Evolutionary conservation across 1,140 invertebrate genomes (phyloP), one percentile per base, ranked within the genome.

Genomic region (Homarus americanus): DNA sequence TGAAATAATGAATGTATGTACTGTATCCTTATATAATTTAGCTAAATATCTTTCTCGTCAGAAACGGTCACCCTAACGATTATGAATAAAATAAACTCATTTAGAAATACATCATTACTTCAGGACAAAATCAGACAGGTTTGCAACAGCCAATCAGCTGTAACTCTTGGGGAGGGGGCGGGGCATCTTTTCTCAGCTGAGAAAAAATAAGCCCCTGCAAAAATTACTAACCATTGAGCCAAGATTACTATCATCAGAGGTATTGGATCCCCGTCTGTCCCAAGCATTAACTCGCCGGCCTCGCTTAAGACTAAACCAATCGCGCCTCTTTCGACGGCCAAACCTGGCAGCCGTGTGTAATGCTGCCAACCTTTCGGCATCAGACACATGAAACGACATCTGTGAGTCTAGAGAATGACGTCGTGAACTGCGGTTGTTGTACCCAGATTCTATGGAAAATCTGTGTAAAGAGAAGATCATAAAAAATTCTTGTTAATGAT

Each of bases 321-420:
- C 91, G 15, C 87, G 82, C 40, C 90, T 91, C 58, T 87, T 91
- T 28, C 83, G 83, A 0, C 85, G 83, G 41, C 83, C 91, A 75
- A 89, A 92, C 75, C 90, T 75, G 20, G 87, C 92, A 38, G 83
- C 87, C 36, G 90, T 91, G 40, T 92, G 87, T 20, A 91, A 78
- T 12, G 92, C 86, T 53, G 92, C 85, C 28, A 87, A 58, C 20
- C 92, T 75, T 78, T 91, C 88, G 4, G 91, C 84, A 87, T 92
- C 90, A 28, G 92, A 92, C 53, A 92, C 92, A 38, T 93, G 93
- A 44, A 98, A 96, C 0, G 97, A 97, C 40, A 97, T 95, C 93
- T 97, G 97, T 69, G 97, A 98, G 93, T 98, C 97, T 7, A 97
- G 95, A 0, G 97, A 98, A 93, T 98, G 97, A 63, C 97, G 95